Conservation (phyloP, 2,113 vertebrate genomes). For the Nesoenas mayeri region DNA sequence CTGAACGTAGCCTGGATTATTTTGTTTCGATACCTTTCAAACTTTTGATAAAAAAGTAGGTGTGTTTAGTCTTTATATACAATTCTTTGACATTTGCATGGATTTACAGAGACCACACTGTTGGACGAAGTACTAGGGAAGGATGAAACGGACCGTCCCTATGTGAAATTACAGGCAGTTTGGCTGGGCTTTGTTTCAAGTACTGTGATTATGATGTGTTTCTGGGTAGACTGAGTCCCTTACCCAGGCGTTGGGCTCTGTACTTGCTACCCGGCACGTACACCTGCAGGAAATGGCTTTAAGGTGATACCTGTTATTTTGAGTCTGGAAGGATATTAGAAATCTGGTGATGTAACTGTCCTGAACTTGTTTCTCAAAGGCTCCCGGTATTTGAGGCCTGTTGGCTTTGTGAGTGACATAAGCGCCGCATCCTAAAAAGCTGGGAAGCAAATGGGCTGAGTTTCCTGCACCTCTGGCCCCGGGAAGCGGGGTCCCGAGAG, state of each 20-base stretch:
- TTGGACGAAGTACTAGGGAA: background rate
- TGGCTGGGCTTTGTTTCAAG: background rate
- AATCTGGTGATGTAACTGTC: background rate
- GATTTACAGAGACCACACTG: background rate
- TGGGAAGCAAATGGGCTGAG: background rate
- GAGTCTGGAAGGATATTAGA: background rate
- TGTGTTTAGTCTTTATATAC: background rate
- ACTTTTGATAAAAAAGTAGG: slow-evolving; percentile 33
- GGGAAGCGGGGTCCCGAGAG: background rate
- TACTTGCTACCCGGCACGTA: background rate
- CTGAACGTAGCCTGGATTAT: slow-evolving; percentile 70
- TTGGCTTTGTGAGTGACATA: background rate
- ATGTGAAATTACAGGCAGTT: rapidly evolving
- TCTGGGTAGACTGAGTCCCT: background rate
- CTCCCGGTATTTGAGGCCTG: background rate
- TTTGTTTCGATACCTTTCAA: slow-evolving; percentile 69
- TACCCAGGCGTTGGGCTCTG: rapidly evolving
- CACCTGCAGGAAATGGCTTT: background rate
- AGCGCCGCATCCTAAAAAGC: background rate
- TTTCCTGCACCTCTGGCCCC: background rate
- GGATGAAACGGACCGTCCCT: background rate
- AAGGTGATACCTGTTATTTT: background rate
- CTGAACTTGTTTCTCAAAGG: background rate
- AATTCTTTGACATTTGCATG: background rate
- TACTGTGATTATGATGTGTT: background rate